Percentiles rank a stretch among this genome's conserved stretches.
Conservation (phyloP, 2,113 vertebrate species). For the Corythornis vintsioides region DNA sequence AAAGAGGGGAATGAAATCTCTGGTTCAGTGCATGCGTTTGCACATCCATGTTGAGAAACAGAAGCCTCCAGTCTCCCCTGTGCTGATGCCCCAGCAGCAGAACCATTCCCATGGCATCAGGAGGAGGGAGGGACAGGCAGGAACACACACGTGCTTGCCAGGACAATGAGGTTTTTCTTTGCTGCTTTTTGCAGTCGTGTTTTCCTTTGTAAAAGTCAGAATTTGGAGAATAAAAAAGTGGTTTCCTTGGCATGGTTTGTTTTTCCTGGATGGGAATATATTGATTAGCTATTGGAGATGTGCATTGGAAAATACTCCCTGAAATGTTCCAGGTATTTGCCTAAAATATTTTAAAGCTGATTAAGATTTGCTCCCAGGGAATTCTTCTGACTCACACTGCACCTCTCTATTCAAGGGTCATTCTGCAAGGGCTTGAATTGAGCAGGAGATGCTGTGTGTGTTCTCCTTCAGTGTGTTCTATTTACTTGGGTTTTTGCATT, state of each 20-base stretch:
- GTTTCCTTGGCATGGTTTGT: neutral
- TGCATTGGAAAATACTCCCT: neutral
- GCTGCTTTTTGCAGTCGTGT: neutral
- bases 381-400: neutral
- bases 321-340: neutral
- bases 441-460: neutral
- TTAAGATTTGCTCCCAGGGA: neutral
- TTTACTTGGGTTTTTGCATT: neutral
- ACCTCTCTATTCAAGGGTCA: neutral
- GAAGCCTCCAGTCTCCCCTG: neutral
- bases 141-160: neutral
- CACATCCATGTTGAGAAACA: neutral
- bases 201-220: neutral
- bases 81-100: too few relatives aligned
- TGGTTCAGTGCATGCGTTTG: neutral
- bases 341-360: neutral
- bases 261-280: neutral
- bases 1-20: neutral
- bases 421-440: neutral
- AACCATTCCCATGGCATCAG: neutral
- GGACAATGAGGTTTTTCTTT: neutral
- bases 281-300: neutral
- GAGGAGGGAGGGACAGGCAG: neutral
- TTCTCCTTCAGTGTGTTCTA: neutral
- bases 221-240: neutral